A percentile compares a stretch with the other conserved stretches of the same genome.
Evolutionary conservation across 2,113 vertebrate species (phyloP).

Genomic region (Cyphomyrus discorhynchus): DNA sequence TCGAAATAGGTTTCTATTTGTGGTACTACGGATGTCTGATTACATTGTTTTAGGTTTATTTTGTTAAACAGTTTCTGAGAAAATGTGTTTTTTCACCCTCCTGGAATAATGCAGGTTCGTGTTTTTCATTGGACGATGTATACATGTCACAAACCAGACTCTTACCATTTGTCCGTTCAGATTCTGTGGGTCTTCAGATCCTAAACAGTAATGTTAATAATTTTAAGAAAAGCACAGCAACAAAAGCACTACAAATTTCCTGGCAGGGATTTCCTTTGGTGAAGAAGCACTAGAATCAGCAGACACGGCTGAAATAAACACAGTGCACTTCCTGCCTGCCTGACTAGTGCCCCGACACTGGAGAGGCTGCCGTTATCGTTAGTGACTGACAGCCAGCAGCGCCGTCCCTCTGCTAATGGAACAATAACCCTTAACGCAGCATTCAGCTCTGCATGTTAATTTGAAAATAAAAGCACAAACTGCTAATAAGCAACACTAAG

Average conservation of each 20-base stretch:
- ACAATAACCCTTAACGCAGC: neutral
- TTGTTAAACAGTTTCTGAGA: neutral
- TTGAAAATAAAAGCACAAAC: neutral
- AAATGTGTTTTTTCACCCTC: neutral
- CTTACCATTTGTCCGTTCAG: neutral
- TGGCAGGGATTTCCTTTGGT: neutral
- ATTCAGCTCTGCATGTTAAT: neutral
- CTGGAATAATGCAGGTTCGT: neutral
- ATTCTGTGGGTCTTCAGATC: neutral
- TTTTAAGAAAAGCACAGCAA: neutral
- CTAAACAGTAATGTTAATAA: neutral
- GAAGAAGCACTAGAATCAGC: neutral
- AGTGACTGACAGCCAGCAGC: neutral
- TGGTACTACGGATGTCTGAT: neutral
- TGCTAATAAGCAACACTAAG: neutral
- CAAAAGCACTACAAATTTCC: neutral
- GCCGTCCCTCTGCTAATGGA: neutral
- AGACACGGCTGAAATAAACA: neutral
- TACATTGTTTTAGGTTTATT: neutral
- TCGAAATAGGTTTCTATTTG: neutral
- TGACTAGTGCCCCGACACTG: neutral
- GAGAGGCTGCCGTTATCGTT: neutral
- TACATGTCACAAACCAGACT: neutral
- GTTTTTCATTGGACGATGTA: neutral
- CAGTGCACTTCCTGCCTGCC: too few relatives aligned